Evolutionary conservation across 1,140 invertebrate genomes (phyloP).

Genomic region (Drosophila subpulchrella): DNA sequence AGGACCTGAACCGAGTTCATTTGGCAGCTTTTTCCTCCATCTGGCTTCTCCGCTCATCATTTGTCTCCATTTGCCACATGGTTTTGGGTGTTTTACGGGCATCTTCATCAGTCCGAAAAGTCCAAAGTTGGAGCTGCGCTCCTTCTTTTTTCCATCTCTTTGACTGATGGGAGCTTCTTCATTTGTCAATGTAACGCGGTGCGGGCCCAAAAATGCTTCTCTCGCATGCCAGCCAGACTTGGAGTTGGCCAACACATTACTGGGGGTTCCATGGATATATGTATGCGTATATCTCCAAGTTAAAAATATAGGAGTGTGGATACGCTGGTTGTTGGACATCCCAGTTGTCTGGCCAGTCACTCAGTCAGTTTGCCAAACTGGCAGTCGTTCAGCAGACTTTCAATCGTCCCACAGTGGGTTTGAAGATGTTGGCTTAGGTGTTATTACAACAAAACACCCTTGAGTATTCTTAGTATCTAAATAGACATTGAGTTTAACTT

Average conservation of each 20-base stretch:
- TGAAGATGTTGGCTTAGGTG: neutral
- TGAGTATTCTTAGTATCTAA: neutral
- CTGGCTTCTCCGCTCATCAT: constrained; percentile 62
- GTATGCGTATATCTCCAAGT: neutral
- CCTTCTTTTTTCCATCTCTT: constrained; percentile 2
- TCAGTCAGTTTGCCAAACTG: constrained; percentile 15
- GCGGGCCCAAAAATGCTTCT: constrained; percentile 58
- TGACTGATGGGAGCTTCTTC: constrained; percentile 61
- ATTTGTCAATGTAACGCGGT: constrained; percentile 76
- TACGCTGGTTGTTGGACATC: constrained; percentile 35
- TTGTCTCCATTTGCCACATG: constrained; percentile 71
- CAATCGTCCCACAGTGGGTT: constrained; percentile 45
- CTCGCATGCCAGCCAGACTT: constrained; percentile 40
- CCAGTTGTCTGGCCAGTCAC: constrained; percentile 16
- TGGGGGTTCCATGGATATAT: neutral
- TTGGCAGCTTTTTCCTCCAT: constrained; percentile 11
- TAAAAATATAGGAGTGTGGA: neutral
- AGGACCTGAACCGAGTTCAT: constrained; percentile 2
- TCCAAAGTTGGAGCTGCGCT: constrained; percentile 5
- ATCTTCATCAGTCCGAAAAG: constrained; percentile 58
- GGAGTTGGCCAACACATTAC: constrained; percentile 22
- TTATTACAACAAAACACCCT: neutral
- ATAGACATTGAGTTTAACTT: too few species aligned
- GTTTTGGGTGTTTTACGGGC: constrained; percentile 59
- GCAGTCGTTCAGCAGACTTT: constrained; percentile 53